Evolutionary conservation across 2,113 vertebrate genomes (phyloP), one percentile per base, ranked within the genome.

Genomic region (Rhineura floridana): DNA sequence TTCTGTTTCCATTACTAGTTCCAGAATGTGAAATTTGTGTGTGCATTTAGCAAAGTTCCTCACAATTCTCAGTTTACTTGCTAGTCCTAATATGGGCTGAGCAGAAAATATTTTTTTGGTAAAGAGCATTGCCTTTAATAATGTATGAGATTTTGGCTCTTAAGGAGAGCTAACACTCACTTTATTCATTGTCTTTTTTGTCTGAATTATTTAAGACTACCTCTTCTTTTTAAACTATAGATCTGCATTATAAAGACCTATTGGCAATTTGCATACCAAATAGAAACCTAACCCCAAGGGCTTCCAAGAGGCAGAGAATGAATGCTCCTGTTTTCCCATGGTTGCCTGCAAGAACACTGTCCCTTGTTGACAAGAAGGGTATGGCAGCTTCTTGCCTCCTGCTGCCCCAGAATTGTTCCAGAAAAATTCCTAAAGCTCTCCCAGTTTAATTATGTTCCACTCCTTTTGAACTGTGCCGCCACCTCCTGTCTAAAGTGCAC

Each of bases 391-490:
- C 33, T 94, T 89, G 21, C 3, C 1, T 0, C 88, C 81, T 50
- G 46, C 69, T 33, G 33, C 70, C 30, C 36, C 79, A 33, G 70
- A 33, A 50, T 80, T 72, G 52, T 55, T 81, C 2, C 2, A 81
- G 21, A 76, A 76, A 76, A 76, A 28, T 28, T 28, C 73, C 23
- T 4, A 46, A 46, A 28, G 42, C 42, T 13, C 73, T 46, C 10
- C 73, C 23, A 13, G 0, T 11, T 36, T 1, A 10, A 23, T 25
- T 28, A 73, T 1, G 42, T 25, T 46, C 42, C 11, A 72, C 83
- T 83, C 91, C 13, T 2, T 33, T 87, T 96, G 94, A 88, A 89
- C 90, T 88, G 87, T 91, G 93, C 94, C 88, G 96, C 96, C 97
- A 96, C 95, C 97, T 88, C 81, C 95, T 95, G 97, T 93, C 90